Evolutionary conservation across 2,797 vertebrate species (phyloP), one percentile per base, ranked within the genome.

Genomic region (Rhinophrynus dorsalis): DNA sequence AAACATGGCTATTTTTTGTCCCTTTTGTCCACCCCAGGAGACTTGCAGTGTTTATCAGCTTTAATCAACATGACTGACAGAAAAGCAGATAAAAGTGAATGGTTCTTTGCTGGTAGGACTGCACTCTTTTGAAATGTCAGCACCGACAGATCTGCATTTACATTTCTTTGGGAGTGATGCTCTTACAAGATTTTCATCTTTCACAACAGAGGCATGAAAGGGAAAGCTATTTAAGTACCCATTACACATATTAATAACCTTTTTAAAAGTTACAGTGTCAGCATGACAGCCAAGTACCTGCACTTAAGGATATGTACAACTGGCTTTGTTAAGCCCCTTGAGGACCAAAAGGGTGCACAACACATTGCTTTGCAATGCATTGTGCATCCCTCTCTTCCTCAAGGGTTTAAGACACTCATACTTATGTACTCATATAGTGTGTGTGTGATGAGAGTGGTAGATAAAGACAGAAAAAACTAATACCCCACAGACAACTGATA

Each of bases 31-130:
- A 42, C 68, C 77, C 76, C 75, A 74, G 80, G 81, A 65, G 77
- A 75, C 69, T 76, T 77, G 52, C 51, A 66, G 75, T 81, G 74
- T 85, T 88, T 88, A 85, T 88, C 85, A 83, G 63, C 75, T 81
- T 82, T 82, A 80, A 87, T 88, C 84, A 85, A 81, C 64, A 18
- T 83, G 83, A 88, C 75, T 87, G 86, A 76, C 86, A 85, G 85
- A 66, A 83, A 83, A 75, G 67, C 67, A 82, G 85, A 84, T 85
- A 86, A 83, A 78, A 78, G 65, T 77, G 79, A 81, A 83, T 77
- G 60, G 68, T 60, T 68, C 76, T 67, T 74, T 51, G 70, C 83
- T 78, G 73, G 74, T 84, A 79, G 84, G 83, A 64, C 61, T 74
- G 68, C 74, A 75, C 68, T 79, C 83, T 81, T 88, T 85, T 80